Evolutionary conservation across 2,113 vertebrate species (phyloP).

Genomic region (Podilymbus podiceps): DNA sequence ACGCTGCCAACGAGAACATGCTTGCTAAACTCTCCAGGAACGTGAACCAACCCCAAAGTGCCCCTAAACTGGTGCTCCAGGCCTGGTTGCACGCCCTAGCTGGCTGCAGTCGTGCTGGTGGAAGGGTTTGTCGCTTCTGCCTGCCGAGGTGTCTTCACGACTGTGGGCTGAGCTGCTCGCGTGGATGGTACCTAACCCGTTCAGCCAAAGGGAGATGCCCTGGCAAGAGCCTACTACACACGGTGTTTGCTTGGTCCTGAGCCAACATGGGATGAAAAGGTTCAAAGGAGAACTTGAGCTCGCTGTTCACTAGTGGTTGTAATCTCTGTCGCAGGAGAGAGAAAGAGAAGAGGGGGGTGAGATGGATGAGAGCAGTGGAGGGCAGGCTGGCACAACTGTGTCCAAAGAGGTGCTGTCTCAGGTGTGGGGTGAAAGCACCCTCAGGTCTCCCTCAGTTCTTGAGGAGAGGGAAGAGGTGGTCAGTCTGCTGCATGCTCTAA

Average conservation of each 20-base stretch:
- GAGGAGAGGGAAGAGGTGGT: background rate
- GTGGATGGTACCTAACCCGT: background rate
- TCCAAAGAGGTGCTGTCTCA: background rate
- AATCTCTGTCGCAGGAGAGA: background rate
- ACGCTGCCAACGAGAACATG: background rate
- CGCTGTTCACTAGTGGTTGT: background rate
- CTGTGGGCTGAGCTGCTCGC: accelerated
- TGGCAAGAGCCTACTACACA: background rate
- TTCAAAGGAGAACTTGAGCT: background rate
- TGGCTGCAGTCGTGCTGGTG: background rate
- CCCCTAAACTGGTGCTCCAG: background rate
- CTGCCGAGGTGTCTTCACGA: background rate
- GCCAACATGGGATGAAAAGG: background rate
- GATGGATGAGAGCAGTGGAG: background rate
- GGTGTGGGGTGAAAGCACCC: background rate
- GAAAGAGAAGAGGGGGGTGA: background rate
- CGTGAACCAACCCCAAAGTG: background rate
- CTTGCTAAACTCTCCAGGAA: background rate
- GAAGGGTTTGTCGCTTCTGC: background rate
- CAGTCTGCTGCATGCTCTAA: background rate
- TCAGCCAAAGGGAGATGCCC: background rate
- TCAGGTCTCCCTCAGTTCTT: background rate
- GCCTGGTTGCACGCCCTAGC: background rate
- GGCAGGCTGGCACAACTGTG: background rate
- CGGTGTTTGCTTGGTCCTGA: background rate